phyloP scores from a whole-genome alignment of 2,888 invertebrate genomes.

The Apodemia duryi region DNA sequence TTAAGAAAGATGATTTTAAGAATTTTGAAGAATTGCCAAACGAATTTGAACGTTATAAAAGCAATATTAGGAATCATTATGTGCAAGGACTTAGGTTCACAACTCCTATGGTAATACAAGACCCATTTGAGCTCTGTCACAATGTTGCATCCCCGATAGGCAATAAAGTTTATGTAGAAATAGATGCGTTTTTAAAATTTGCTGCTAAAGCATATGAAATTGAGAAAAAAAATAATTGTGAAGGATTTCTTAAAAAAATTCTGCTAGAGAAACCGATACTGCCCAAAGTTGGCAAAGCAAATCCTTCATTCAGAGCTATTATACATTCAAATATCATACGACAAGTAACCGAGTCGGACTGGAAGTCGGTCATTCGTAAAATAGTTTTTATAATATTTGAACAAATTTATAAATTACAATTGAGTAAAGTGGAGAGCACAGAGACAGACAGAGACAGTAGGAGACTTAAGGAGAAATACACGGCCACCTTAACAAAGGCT shows the following conservation, averaged over 20 bases:
- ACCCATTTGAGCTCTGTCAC: conserved; percentile 82
- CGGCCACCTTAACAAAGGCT: conserved; percentile 38
- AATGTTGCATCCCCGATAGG: conserved; percentile 72
- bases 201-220: conserved; percentile 47
- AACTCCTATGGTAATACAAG: conserved; percentile 80
- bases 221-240: conserved; percentile 38
- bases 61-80: conserved; percentile 40
- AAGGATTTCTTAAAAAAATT: conserved; percentile 43
- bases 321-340: conserved; percentile 42
- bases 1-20: conserved; percentile 62
- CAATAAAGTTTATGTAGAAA: conserved; percentile 39
- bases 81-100: conserved; percentile 48
- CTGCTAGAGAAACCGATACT: conserved; percentile 48
- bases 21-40: conserved; percentile 40
- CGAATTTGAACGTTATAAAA: conserved; percentile 64
- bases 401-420: conserved; percentile 42
- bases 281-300: conserved; percentile 28
- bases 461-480: conserved; percentile 45
- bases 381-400: conserved; percentile 44
- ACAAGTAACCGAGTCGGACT: conserved; percentile 41
- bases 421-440: conserved; percentile 39
- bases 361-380: conserved; percentile 44
- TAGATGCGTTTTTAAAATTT: conserved; percentile 45
- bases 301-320: conserved; percentile 43
- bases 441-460: conserved; percentile 33